Evolutionary conservation across 1,140 invertebrate species (phyloP).

Genomic region (Sipha flava): DNA sequence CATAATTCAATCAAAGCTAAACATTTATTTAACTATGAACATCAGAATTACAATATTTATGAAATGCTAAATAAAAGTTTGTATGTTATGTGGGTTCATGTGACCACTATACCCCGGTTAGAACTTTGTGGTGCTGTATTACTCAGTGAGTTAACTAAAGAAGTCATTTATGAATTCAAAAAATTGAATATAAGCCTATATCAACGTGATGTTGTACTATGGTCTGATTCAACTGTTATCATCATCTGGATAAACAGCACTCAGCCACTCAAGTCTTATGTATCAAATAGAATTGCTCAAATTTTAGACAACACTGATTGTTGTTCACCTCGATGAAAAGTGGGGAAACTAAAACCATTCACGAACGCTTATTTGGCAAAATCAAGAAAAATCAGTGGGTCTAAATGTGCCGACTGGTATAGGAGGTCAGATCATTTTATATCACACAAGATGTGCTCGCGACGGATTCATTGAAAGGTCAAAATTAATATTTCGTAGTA

Average conservation of each 20-base stretch:
- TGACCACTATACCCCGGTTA: constrained; percentile 41
- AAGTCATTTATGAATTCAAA: not conserved
- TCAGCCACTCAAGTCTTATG: not conserved
- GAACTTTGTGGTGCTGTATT: constrained; percentile 43
- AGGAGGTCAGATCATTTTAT: no score
- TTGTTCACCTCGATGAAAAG: not conserved
- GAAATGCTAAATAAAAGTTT: no score
- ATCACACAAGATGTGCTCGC: no score
- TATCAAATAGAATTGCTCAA: not conserved
- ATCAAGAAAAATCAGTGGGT: not conserved
- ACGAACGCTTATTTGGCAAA: not conserved
- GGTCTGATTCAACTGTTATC: not conserved
- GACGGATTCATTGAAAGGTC: no score
- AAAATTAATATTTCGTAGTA: no score
- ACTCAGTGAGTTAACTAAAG: not conserved
- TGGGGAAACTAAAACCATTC: not conserved
- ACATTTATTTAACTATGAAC: no score
- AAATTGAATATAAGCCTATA: not conserved
- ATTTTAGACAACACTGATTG: not conserved
- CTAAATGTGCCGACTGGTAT: not conserved
- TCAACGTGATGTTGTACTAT: no score
- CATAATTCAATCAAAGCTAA: no score
- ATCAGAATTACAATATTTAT: no score
- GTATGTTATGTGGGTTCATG: constrained; percentile 26
- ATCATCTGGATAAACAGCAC: not conserved